Base-by-base conservation (phyloP, 2,888 invertebrate genomes). In the Leptogaster cylindrica region DNA sequence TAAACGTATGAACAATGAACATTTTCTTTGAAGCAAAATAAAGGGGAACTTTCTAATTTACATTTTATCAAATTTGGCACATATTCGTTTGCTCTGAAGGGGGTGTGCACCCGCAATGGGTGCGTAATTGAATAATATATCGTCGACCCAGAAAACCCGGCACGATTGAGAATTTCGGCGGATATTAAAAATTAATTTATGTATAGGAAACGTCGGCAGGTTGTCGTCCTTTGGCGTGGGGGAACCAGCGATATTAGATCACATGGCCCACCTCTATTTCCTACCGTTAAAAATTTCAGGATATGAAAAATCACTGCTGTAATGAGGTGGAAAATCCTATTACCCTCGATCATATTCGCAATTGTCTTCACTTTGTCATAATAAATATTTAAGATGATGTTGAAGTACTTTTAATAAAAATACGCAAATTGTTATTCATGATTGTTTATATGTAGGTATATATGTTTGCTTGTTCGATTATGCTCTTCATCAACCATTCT, bases 121-220 rank as follows among this genome's bases (percentile, higher is more conserved):
- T 8, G 5, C 46, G 39, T 58, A 58, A 58, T 58, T 39, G 41
- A 41, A 39, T 58, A 18, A 41, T 28, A 46, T n/a, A 46, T 46
- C 25, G 23, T 20, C 14, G 20, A 46, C 10, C 25, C 20, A 16
- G 25, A 46, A 46, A n/a, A 12, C 20, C 10, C 25, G 20, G 20
- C 46, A 25, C 46, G 46, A 23, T n/a, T n/a, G 41, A 58, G 10
- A 7, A 23, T 36, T 23, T 58, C n/a, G 25, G 36, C 58, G 58
- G 58, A 58, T 58, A 58, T 58, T 58, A 58, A 58, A 58, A 58
- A 39, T 58, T 58, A 58, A 58, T 58, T 58, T 58, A 58, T 58
- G 36, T 58, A 58, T 58, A 39, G 58, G 41, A 58, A 39, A 39
- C 39, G 58, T 58, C 16, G 14, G 33, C 41, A 58, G 20, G 46